These are phyloP conservation scores for Bubo scandiacus DNA, from an alignment of 2,113 vertebrate genomes.

Conservation along the genomic window DNA sequence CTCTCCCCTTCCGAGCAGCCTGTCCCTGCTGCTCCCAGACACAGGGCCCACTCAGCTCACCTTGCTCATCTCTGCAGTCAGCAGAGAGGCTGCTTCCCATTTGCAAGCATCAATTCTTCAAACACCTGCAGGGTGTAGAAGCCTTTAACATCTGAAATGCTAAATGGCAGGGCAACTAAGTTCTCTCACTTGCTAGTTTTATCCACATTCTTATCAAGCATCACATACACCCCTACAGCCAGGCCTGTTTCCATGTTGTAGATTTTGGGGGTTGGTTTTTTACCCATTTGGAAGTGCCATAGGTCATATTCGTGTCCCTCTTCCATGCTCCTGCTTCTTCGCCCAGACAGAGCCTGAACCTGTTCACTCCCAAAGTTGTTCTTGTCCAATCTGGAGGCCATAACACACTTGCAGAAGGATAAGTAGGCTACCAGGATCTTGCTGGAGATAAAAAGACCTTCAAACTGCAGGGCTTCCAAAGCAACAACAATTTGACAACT, in stretches of 20 bases:
- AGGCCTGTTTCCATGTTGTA: background rate
- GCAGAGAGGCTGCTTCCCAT: background rate
- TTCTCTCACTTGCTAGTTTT: background rate
- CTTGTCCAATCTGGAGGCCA: background rate
- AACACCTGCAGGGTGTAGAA: background rate
- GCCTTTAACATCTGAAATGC: background rate
- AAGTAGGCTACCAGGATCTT: background rate
- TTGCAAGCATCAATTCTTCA: background rate
- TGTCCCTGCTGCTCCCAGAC: background rate
- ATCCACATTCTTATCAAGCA: background rate
- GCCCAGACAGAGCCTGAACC: background rate
- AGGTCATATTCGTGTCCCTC: background rate
- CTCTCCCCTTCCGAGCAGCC: background rate
- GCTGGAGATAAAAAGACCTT: background rate
- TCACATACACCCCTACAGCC: background rate
- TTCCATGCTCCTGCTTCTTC: background rate
- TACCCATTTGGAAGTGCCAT: background rate
- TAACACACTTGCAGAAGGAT: background rate
- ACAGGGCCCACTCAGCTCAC: background rate
- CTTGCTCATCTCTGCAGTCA: background rate
- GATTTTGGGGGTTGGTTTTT: background rate
- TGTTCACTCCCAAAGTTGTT: background rate
- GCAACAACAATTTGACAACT: background rate
- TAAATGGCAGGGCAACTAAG: background rate
- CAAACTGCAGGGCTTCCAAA: background rate